Base-by-base conservation (phyloP, 2,797 vertebrate genomes). In the Galaxias olidus region DNA sequence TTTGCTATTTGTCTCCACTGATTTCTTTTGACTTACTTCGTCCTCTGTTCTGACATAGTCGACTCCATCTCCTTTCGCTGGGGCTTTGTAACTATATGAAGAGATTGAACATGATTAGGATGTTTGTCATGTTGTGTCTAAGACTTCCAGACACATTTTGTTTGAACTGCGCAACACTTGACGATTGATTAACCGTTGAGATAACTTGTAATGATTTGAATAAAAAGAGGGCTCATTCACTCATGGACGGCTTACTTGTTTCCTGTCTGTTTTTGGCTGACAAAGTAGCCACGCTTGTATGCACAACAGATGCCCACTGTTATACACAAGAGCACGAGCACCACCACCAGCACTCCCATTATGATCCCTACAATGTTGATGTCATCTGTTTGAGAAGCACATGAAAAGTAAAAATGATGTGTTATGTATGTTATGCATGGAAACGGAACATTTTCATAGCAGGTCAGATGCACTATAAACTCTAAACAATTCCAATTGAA, bases 21-120 rank as follows among this genome's bases (percentile, higher is more conserved):
- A 48, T 9, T n/a, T 18, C 10, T n/a, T 42, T 19, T 51, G 53
- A 74, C 85, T 83, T 85, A 99, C 98, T 95, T 98, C 98, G 11
- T 98, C 96, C 20, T 96, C 95, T 72, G 96, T 96, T 84, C 95
- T 92, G 86, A 98, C 95, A 50, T 98, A 98, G 89, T 98, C 97
- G 75, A 98, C 94, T 0, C 95, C 93, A 0, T 98, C 96, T 40
- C 94, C 89, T 82, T 96, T 98, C 46, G 93, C 92, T 60, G 96
- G 92, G 59, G 92, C 89, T 89, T 98, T 98, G 88, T 95, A 98
- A 82, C 96, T 99, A 80, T 68, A 82, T 85, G 30, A 85, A 88
- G 13, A 78, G 46, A 76, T 51, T 8, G 65, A 5, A 64, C 30
- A 47, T 45, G 15, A 66, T 40, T 0, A 4, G 6, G 59, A 65